Conservation (phyloP, 2,888 invertebrate species). For the Tupiocoris notatus region DNA sequence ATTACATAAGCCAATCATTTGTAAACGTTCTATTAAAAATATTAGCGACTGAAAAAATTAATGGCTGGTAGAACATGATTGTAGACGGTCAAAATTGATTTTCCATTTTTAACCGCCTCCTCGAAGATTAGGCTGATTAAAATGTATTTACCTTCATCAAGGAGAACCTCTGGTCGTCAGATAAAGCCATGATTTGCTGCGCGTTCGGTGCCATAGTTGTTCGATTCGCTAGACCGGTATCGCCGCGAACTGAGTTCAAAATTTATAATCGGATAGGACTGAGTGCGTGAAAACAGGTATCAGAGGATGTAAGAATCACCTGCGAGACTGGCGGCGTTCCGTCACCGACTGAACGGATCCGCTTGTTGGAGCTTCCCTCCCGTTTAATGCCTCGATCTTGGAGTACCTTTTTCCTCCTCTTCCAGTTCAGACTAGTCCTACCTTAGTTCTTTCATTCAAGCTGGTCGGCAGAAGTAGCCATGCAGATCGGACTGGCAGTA, state of each 20-base stretch:
- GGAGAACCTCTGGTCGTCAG: constrained; percentile 72
- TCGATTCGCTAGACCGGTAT: neutral
- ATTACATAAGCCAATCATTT: too few relatives aligned
- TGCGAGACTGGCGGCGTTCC: neutral
- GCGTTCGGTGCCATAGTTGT: constrained; percentile 12
- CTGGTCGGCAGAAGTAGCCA: neutral
- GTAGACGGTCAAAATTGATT: too few relatives aligned
- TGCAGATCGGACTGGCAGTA: neutral
- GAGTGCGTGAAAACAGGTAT: neutral
- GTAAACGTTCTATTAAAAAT: too few relatives aligned
- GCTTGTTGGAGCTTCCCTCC: neutral
- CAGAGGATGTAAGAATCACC: neutral
- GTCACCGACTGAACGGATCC: constrained; percentile 11
- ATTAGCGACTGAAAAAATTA: too few relatives aligned
- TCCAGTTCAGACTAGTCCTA: neutral
- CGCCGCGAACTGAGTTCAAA: neutral
- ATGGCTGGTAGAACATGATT: too few relatives aligned
- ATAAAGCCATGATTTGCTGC: constrained; percentile 58
- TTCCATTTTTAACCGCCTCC: too few relatives aligned
- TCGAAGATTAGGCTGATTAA: too few relatives aligned
- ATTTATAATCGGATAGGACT: neutral
- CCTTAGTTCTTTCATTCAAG: neutral
- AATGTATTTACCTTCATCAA: constrained; percentile 70
- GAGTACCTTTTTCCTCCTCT: neutral
- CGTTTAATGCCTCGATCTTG: neutral